Evolutionary conservation across 1,140 invertebrate genomes (phyloP).

Genomic region (Bombus ignitus): DNA sequence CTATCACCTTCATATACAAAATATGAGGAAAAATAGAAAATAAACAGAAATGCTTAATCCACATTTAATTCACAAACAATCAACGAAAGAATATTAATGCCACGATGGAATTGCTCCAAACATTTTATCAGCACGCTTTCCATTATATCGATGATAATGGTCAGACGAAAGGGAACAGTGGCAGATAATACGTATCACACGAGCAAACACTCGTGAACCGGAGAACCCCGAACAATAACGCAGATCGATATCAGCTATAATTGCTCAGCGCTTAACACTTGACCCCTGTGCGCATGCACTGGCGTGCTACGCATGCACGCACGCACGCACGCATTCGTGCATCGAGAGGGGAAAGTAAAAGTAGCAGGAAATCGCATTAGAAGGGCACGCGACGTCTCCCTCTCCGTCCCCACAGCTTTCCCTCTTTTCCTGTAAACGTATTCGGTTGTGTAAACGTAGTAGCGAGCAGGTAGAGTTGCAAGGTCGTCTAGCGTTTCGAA

Average conservation of each 20-base stretch:
- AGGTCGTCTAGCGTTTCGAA: slow-evolving; percentile 38
- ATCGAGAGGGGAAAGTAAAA: slow-evolving; percentile 51
- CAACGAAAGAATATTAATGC: neutral
- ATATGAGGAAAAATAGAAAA: neutral
- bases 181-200: slow-evolving; percentile 14
- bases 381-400: slow-evolving; percentile 1
- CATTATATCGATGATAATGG: neutral
- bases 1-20: neutral
- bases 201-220: slow-evolving; percentile 24
- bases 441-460: neutral
- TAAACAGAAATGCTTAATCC: neutral
- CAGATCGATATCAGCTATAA: slow-evolving; percentile 57
- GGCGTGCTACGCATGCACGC: neutral
- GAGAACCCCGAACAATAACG: slow-evolving; percentile 34
- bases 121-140: neutral
- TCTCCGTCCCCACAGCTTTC: neutral
- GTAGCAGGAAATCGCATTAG: slow-evolving; percentile 50
- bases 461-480: slow-evolving; percentile 23
- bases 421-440: neutral
- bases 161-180: neutral
- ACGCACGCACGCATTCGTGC: slow-evolving; percentile 34
- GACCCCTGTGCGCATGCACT: slow-evolving; percentile 44
- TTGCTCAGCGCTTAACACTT: slow-evolving; percentile 55
- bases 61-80: neutral
- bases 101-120: neutral